Percentiles rank a stretch among this genome's conserved stretches.
Evolutionary conservation across 2,113 vertebrate species (phyloP).

Genomic region (Spermophilus dauricus): DNA sequence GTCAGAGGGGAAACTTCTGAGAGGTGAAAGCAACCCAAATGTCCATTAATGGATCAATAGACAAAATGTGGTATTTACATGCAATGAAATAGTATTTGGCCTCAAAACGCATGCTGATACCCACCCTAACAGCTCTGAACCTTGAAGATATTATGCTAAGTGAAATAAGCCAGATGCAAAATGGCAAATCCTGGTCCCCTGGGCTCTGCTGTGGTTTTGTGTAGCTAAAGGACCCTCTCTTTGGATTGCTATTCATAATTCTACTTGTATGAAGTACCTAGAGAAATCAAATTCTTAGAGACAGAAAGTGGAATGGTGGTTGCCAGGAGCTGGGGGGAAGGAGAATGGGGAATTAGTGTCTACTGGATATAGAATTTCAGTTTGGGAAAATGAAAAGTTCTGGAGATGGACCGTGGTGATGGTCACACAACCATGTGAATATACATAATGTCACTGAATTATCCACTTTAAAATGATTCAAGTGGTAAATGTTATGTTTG

Average conservation of each 20-base stretch:
- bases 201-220: neutral
- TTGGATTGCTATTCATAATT: neutral
- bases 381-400: neutral
- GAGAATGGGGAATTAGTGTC: neutral
- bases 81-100: neutral
- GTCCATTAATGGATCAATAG: neutral
- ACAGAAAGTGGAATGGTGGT: neutral
- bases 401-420: rapidly evolving
- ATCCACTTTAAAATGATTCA: neutral
- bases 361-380: neutral
- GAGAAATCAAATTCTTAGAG: neutral
- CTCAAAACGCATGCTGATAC: neutral
- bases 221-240: neutral
- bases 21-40: neutral
- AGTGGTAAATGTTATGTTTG: neutral
- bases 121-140: too few relatives aligned
- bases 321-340: too few relatives aligned
- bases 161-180: neutral
- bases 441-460: neutral
- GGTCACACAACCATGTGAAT: too few relatives aligned
- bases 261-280: neutral
- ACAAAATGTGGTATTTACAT: neutral
- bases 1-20: neutral
- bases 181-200: neutral
- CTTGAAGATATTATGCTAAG: neutral